Base-by-base conservation (phyloP, 2,888 invertebrate species). In the Troides oblongomaculatus region DNA sequence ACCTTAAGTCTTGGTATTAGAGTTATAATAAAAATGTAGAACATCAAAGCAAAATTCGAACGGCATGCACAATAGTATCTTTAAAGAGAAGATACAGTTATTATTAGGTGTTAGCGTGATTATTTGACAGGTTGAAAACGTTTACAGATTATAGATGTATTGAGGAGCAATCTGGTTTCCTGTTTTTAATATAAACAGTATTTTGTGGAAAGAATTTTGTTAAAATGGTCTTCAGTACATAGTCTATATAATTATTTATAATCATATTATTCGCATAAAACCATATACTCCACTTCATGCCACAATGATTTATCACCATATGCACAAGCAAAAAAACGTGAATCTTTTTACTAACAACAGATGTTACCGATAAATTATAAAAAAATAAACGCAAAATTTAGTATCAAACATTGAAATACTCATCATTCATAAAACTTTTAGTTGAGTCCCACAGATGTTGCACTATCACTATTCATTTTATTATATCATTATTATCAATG, bases 111-210 rank as follows among this genome's bases (percentile, higher is more conserved):
- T 87, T 89, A 91, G 84, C 81, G 81, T 84, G 87, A 89, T 90
- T 91, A 91, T 92, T 92, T 91, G 92, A 92, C 92, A 92, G 91
- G 86, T 92, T 92, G 90, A 92, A 92, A 89, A 92, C 92, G 91
- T 92, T 92, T 90, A 90, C 89, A 89, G 89, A 90, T 83, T 78
- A 78, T 82, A 81, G 81, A 81, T 82, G 83, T 90, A 90, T 91
- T 90, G 88, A 81, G 76, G 76, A 87, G 92, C 91, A 89, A 92
- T 92, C 86, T 92, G 92, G 92, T 85, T 92, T 92, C 90, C 92
- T 88, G 90, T 79, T 81, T 83, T 84, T 88, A 81, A 84, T 86
- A 83, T 92, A 91, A 92, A 92, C 89, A 92, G 77, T 76, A 84
- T 84, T 90, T 90, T 83, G 86, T 80, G 76, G 75, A 74, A 75